Evolutionary conservation across 1,140 invertebrate genomes (phyloP).

Genomic region (Arctopsyche grandis): DNA sequence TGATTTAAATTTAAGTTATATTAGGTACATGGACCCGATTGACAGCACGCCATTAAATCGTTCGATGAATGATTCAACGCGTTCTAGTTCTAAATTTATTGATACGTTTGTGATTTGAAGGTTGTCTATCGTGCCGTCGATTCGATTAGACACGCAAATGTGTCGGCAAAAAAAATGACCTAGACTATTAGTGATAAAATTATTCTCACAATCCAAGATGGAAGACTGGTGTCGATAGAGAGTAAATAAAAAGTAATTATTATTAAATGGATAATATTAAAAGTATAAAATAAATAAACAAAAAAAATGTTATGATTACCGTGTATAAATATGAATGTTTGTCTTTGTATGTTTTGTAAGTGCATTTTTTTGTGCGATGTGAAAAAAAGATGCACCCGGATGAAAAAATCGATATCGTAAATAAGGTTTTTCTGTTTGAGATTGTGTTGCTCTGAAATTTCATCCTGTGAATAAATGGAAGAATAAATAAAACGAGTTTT

Average conservation of each 20-base stretch:
- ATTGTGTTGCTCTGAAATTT: neutral
- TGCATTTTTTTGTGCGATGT: neutral
- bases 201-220: conserved; percentile 28
- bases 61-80: no score
- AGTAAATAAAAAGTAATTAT: neutral
- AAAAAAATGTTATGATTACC: neutral
- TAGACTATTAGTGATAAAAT: no score
- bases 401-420: no score
- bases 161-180: no score
- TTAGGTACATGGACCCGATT: neutral
- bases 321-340: neutral
- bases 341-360: conserved; percentile 6
- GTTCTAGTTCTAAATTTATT: no score
- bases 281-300: neutral
- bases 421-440: neutral
- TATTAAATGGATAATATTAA: neutral
- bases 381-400: neutral
- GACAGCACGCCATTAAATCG: no score
- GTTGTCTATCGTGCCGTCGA: no score
- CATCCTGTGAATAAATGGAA: conserved; percentile 2
- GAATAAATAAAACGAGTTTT: no score
- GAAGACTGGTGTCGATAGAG: conserved; percentile 25
- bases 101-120: no score
- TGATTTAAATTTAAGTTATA: conserved; percentile 16
- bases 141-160: no score